Conservation (phyloP, 2,113 vertebrate genomes). For the Hippotragus niger region DNA sequence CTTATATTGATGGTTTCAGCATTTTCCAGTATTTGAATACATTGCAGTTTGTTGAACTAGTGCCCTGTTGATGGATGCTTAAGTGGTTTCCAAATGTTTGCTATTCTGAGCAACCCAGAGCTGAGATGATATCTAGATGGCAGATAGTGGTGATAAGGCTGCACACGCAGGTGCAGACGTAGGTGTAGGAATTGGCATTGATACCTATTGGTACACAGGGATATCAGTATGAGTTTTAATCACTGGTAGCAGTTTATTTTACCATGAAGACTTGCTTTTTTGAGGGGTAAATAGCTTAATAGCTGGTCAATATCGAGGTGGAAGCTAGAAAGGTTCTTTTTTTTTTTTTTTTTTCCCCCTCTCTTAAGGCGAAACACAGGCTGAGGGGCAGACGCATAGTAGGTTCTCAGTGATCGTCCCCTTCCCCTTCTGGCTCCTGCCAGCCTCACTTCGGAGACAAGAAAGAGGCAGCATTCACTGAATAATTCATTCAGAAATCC, state of each 20-base stretch:
- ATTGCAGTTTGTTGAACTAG: not conserved
- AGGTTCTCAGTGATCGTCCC: not conserved
- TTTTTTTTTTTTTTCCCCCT: accelerated
- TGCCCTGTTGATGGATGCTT: not conserved
- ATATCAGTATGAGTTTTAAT: not conserved
- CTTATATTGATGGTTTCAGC: no score
- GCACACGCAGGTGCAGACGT: accelerated
- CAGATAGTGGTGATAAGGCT: accelerated
- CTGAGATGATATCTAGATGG: no score
- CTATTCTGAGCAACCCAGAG: not conserved
- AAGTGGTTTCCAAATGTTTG: not conserved
- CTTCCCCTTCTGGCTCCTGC: no score
- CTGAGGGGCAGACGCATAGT: not conserved
- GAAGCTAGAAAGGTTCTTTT: not conserved
- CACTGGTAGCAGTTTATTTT: not conserved
- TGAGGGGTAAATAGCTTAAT: accelerated
- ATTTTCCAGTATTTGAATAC: no score
- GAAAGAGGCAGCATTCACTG: conserved; percentile 49
- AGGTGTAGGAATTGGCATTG: accelerated
- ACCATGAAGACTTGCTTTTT: not conserved
- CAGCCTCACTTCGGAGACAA: not conserved
- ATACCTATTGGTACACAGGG: accelerated
- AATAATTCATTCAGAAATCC: conserved; percentile 66
- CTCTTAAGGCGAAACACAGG: not conserved
- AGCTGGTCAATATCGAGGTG: not conserved